Evolutionary conservation across 2,888 invertebrate genomes (phyloP), one percentile per base, ranked within the genome.

Genomic region (Drosophila anomalipes): DNA sequence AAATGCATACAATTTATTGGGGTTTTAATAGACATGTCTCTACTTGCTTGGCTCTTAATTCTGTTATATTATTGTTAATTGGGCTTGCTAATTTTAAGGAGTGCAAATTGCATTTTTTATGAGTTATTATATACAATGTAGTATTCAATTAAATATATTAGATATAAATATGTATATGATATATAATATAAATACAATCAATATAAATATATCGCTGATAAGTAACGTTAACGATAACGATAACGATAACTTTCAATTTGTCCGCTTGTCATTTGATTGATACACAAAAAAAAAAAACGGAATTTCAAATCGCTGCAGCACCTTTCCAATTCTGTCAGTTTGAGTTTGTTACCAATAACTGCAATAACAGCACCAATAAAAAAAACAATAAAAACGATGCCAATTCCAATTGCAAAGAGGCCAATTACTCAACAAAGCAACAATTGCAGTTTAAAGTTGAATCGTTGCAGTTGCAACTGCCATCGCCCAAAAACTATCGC

Each of bases 361-460:
- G 16, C 32, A 52, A 12, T 30, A 52, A 14, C 52, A 52, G n/a
- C 32, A 19, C 4, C 26, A 35, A 19, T 26, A n/a, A 47, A 26
- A 47, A 26, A 47, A 16, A 32, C 41, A 58, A 22, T 39, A 57
- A 41, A 41, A 65, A 76, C 72, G 71, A 63, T 76, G 80, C 77
- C 60, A 78, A 74, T 79, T 77, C 54, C 62, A 78, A 63, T 70
- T 79, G 57, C 70, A 69, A 73, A 83, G 70, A 64, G 79, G 81
- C 81, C 83, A 86, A 90, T 90, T 86, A 88, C 86, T 81, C 88
- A 85, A 85, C 65, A 44, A 32, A 4, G 35, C 77, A 82, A 85
- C 88, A 88, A 87, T 87, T 87, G 87, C 76, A 79, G 79, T 82
- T 87, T 79, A 73, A 75, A 86, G 84, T 75, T 79, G 79, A 86